Percentiles rank a stretch among this genome's conserved stretches.
Evolutionary conservation across 2,888 invertebrate species (phyloP).

Genomic region (Rhagium mordax): DNA sequence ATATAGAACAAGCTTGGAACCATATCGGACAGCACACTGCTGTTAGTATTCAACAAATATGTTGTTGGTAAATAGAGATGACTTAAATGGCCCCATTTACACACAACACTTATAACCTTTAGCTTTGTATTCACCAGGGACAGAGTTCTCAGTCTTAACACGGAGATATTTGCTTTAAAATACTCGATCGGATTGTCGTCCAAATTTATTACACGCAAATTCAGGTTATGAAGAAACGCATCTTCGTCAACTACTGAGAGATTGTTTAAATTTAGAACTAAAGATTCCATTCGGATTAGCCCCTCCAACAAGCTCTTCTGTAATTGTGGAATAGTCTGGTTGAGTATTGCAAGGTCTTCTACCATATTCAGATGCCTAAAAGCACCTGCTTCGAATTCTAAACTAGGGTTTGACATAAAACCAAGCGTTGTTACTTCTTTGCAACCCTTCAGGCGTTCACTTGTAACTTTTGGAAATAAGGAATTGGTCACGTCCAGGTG

Average conservation of each 20-base stretch:
- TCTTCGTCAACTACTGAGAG: neutral
- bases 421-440: neutral
- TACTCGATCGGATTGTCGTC: neutral
- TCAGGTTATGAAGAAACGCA: neutral
- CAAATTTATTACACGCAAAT: neutral
- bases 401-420: neutral
- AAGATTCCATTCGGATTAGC: neutral
- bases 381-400: neutral
- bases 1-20: no score
- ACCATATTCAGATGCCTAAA: neutral
- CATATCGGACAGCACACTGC: no score
- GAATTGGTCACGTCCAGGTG: neutral
- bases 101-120: no score
- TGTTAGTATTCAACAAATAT: no score
- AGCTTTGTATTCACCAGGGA: neutral
- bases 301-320: neutral
- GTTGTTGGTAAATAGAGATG: no score
- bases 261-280: neutral
- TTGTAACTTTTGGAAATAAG: neutral
- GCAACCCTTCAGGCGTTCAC: neutral
- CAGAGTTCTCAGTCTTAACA: neutral
- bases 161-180: neutral
- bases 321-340: neutral
- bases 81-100: no score
- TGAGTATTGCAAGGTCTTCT: neutral